A percentile compares a stretch with the other conserved stretches of the same genome.
phyloP scores from a whole-genome alignment of 1,140 invertebrate species.

The Brachionus calyciflorus region DNA sequence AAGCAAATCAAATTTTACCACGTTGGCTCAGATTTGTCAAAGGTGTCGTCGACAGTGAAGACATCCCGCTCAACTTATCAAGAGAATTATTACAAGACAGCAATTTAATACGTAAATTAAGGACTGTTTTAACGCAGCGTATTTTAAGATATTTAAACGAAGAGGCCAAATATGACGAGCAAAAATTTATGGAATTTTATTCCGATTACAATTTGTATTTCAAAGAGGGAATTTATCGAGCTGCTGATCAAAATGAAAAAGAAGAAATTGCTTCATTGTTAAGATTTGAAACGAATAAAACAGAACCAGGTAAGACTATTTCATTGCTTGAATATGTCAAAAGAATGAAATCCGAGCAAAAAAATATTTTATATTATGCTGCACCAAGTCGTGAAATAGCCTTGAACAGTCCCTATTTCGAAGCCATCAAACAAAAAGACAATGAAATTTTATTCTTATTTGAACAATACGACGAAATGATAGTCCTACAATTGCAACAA shows the following conservation, averaged over 20 bases:
- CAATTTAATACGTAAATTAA: slow-evolving; percentile 69
- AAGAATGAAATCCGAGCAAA: slow-evolving; percentile 73
- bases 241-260: slow-evolving; percentile 74
- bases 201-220: slow-evolving; percentile 86
- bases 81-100: slow-evolving; percentile 91
- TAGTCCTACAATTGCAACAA: slow-evolving; percentile 80
- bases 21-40: slow-evolving; percentile 91
- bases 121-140: slow-evolving; percentile 77
- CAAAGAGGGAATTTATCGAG: slow-evolving; percentile 88
- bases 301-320: slow-evolving; percentile 70
- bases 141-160: slow-evolving; percentile 82
- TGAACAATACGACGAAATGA: slow-evolving; percentile 90
- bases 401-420: slow-evolving; percentile 87
- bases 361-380: slow-evolving; percentile 85
- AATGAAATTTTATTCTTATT: slow-evolving; percentile 91
- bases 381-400: slow-evolving; percentile 86
- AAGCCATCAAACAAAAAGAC: slow-evolving; percentile 76
- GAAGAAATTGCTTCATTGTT: slow-evolving; percentile 86
- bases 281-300: slow-evolving; percentile 83
- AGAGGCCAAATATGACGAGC: slow-evolving; percentile 75
- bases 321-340: slow-evolving; percentile 79
- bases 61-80: slow-evolving; percentile 93
- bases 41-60: slow-evolving; percentile 94
- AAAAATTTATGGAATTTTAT: slow-evolving; percentile 81
- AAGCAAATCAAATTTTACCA: slow-evolving; percentile 82